Conservation (phyloP, 2,113 vertebrate species). For the Lagopus leucura region DNA sequence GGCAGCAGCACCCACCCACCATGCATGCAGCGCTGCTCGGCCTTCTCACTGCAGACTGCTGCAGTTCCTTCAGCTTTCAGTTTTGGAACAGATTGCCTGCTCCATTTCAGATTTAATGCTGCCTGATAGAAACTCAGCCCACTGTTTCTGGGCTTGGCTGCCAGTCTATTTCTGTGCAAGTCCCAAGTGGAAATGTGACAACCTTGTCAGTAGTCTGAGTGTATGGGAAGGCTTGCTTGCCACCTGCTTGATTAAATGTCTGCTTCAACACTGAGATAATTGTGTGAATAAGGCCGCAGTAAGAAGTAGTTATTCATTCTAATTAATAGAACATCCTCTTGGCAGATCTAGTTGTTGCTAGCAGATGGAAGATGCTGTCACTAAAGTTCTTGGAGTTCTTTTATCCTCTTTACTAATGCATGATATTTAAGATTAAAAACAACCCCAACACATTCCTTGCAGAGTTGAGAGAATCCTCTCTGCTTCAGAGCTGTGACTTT, state of each 20-base stretch:
- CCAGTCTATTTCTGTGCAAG: not conserved
- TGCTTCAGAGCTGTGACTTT: not conserved
- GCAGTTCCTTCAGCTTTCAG: not conserved
- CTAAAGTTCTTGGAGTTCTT: slow-evolving; percentile 58
- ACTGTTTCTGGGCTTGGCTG: not conserved
- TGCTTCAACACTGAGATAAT: not conserved
- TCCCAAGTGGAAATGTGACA: slow-evolving; percentile 9
- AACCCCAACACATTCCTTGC: not conserved
- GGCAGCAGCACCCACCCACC: accelerated
- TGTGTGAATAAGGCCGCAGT: not conserved
- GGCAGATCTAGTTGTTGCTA: slow-evolving; percentile 9
- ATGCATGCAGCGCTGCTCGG: accelerated
- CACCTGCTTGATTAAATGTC: slow-evolving; percentile 22
- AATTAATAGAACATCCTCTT: slow-evolving; percentile 62
- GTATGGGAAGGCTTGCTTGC: not conserved
- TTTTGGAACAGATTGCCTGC: not conserved
- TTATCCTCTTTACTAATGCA: slow-evolving; percentile 24
- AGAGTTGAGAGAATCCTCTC: not conserved
- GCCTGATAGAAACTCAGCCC: not conserved
- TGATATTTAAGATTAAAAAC: slow-evolving; percentile 44
- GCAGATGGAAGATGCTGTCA: slow-evolving; percentile 45
- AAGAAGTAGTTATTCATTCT: slow-evolving; percentile 58
- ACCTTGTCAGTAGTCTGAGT: not conserved
- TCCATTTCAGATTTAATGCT: not conserved
- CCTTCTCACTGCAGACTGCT: not conserved